Percentiles rank a stretch among this genome's conserved stretches.
Evolutionary conservation across 1,140 invertebrate species (phyloP).

Genomic region (Achatina immaculata): DNA sequence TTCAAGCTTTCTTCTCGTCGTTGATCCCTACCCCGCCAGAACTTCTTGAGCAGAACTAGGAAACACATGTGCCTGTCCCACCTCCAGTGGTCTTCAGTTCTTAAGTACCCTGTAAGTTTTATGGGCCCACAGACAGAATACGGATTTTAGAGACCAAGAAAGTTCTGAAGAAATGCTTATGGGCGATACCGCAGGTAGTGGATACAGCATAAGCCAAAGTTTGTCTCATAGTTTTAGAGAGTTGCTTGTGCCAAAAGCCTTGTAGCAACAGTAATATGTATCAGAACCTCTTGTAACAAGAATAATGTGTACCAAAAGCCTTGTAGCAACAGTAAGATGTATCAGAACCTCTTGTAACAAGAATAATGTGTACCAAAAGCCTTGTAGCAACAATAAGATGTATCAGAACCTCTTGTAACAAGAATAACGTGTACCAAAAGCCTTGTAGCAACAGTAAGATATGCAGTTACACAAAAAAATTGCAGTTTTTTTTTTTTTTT

Average conservation of each 20-base stretch:
- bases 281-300: not conserved
- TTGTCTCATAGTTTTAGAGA: not conserved
- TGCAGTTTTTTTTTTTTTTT: too few relatives aligned
- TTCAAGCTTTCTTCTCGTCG: constrained; percentile 34
- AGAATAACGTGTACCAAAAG: not conserved
- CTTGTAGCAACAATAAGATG: not conserved
- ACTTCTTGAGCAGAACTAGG: constrained; percentile 30
- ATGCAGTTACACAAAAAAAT: too few relatives aligned
- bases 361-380: not conserved
- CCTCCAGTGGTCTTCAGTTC: too few relatives aligned
- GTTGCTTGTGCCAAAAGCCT: not conserved
- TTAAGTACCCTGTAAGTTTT: too few relatives aligned
- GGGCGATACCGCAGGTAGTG: not conserved
- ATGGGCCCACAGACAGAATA: too few relatives aligned
- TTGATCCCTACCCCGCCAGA: constrained; percentile 34
- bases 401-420: not conserved
- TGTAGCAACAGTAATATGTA: not conserved
- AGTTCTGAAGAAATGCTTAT: too few relatives aligned
- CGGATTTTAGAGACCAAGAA: too few relatives aligned
- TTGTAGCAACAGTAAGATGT: not conserved
- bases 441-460: not conserved
- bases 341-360: not conserved
- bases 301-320: not conserved
- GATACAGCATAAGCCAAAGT: not conserved
- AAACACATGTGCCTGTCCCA: too few relatives aligned